Percentiles rank a stretch among this genome's conserved stretches.
Conservation (phyloP, 2,113 vertebrate species). For the Larimichthys crocea region DNA sequence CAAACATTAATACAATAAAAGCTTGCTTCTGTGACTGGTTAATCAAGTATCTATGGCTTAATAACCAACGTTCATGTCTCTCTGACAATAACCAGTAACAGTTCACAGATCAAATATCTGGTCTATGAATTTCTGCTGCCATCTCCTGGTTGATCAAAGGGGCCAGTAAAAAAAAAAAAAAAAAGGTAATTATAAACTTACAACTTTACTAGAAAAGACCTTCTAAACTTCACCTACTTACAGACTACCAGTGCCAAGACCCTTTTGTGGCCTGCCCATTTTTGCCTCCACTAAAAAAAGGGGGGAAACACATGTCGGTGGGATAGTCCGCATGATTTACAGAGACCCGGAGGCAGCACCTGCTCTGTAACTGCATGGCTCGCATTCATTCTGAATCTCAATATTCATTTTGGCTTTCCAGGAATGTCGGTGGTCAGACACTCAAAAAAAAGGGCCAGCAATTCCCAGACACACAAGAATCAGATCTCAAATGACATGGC, state of each 20-base stretch:
- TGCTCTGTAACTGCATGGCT: slow-evolving; percentile 72
- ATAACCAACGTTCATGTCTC: slow-evolving; percentile 3
- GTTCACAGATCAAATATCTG: slow-evolving; percentile 21
- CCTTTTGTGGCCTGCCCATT: slow-evolving; percentile 25
- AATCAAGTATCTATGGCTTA: neutral
- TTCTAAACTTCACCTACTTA: neutral
- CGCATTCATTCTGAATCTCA: slow-evolving; percentile 74
- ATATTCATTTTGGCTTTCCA: slow-evolving; percentile 77
- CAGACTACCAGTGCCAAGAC: neutral
- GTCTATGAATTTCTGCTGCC: slow-evolving; percentile 48
- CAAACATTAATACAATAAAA: neutral
- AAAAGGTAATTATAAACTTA: neutral
- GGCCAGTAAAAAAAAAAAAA: neutral
- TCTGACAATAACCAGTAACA: neutral
- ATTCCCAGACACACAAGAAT: slow-evolving; percentile 66
- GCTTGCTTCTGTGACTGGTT: neutral
- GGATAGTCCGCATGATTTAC: slow-evolving; percentile 61
- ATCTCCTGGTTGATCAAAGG: slow-evolving; percentile 59
- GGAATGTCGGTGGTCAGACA: slow-evolving; percentile 71
- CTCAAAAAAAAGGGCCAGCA: slow-evolving; percentile 47
- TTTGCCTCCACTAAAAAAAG: slow-evolving; percentile 31
- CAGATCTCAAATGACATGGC: slow-evolving; percentile 67
- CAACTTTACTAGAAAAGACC: neutral
- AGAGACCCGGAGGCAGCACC: slow-evolving; percentile 67
- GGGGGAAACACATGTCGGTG: slow-evolving; percentile 53